Conservation (phyloP, 1,140 invertebrate genomes). For the Plectus sambesii region DNA sequence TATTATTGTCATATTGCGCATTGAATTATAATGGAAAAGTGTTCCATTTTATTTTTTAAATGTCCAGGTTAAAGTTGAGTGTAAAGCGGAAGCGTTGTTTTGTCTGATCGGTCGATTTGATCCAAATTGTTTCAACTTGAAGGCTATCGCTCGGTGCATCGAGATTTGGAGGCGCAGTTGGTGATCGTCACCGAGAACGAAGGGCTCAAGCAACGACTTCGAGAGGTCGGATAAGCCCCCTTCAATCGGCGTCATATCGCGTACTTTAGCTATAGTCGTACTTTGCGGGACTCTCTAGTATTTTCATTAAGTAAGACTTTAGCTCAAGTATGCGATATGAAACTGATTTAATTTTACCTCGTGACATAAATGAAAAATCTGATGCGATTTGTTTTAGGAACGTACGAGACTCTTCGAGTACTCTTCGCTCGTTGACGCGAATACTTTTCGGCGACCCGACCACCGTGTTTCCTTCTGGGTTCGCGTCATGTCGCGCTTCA, state of each 20-base stretch:
- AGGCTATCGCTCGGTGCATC: conserved; percentile 64
- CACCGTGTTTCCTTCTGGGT: conserved; percentile 31
- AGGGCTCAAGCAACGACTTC: conserved; percentile 52
- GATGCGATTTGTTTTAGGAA: conserved; percentile 24
- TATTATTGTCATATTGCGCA: too few species aligned
- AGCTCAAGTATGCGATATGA: too few species aligned
- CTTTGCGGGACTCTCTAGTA: not conserved
- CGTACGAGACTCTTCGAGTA: conserved; percentile 22
- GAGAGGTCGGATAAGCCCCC: conserved; percentile 45
- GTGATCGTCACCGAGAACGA: conserved; percentile 69
- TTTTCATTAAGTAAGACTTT: too few species aligned
- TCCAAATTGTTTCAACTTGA: too few species aligned
- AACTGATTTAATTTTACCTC: too few species aligned
- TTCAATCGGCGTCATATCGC: too few species aligned
- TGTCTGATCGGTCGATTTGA: too few species aligned
- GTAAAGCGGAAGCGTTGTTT: too few species aligned
- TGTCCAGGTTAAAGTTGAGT: too few species aligned
- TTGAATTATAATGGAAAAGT: not conserved
- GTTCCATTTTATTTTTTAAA: conserved; percentile 7
- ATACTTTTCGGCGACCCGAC: conserved; percentile 20
- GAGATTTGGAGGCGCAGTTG: conserved; percentile 84
- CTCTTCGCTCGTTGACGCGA: conserved; percentile 17
- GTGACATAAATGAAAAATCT: too few species aligned
- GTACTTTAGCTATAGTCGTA: too few species aligned
- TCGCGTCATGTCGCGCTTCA: conserved; percentile 15